Evolutionary conservation across 2,888 invertebrate genomes (phyloP).

Genomic region (Hymenopus coronatus): DNA sequence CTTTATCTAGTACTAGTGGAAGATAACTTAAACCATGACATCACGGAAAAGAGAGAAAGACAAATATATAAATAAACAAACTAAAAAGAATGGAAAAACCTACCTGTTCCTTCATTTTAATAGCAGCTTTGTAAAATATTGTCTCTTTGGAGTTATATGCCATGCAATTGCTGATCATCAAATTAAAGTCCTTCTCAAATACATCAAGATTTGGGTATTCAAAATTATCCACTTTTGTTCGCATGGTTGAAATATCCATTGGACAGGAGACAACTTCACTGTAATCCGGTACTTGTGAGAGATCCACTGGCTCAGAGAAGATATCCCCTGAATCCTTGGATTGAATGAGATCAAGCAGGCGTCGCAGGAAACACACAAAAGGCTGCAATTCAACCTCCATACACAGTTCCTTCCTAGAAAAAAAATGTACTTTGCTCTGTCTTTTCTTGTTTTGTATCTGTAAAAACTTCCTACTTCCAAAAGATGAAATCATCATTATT

Average conservation of each 20-base stretch:
- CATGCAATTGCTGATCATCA: constrained; percentile 96
- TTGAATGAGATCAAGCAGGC: constrained; percentile 72
- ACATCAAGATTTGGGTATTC: constrained; percentile 70
- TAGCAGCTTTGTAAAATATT: constrained; percentile 86
- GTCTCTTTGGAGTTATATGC: constrained; percentile 93
- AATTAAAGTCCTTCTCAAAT: constrained; percentile 84
- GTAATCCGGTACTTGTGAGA: constrained; percentile 70
- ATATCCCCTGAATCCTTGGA: constrained; percentile 81
- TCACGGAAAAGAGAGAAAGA: no score
- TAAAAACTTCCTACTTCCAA: background rate
- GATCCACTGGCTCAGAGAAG: constrained; percentile 90
- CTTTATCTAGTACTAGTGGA: no score
- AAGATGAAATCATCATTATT: background rate
- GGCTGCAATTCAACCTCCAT: constrained; percentile 80
- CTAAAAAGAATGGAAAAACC: background rate
- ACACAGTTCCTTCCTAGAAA: constrained; percentile 65
- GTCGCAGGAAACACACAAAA: constrained; percentile 71
- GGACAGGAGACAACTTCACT: constrained; percentile 77
- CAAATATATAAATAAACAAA: no score
- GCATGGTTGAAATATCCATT: constrained; percentile 90
- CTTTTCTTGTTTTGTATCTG: background rate
- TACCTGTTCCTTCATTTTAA: constrained; percentile 79
- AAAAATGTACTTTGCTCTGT: constrained; percentile 7
- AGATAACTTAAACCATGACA: no score
- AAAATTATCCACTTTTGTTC: constrained; percentile 66